phyloP scores from a whole-genome alignment of 92 coral and sea anemone species.

The Epizoanthus ramosus region DNA sequence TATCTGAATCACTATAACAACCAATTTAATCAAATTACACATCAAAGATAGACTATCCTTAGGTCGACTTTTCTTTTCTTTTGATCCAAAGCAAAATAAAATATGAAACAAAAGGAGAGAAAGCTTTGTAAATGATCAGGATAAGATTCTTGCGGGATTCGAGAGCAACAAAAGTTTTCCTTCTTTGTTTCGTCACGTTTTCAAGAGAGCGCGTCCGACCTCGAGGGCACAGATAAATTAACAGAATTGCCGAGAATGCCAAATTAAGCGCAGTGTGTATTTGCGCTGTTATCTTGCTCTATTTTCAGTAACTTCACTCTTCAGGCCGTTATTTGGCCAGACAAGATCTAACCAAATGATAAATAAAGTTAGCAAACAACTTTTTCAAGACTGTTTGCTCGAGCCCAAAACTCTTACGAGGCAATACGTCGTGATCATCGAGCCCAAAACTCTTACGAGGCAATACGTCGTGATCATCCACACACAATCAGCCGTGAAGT shows the following conservation, averaged over 20 bases:
- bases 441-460: neutral
- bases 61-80: neutral
- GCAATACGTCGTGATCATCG: neutral
- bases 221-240: slow-evolving; percentile 30
- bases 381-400: neutral
- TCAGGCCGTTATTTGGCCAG: neutral
- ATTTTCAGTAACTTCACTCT: neutral
- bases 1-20: slow-evolving; percentile 37
- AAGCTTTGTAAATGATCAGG: neutral
- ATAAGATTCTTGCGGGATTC: too few species aligned
- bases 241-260: neutral
- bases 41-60: neutral
- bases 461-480: neutral
- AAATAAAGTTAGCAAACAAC: neutral
- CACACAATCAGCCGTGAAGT: neutral
- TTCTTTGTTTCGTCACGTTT: neutral
- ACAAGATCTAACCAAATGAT: neutral
- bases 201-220: slow-evolving; percentile 2
- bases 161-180: neutral
- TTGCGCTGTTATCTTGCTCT: neutral
- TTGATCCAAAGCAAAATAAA: neutral
- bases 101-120: neutral
- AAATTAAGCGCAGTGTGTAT: too few species aligned
- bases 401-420: neutral
- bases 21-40: neutral